phyloP scores from a whole-genome alignment of 2,888 invertebrate species.

The Onchidella celtica region DNA sequence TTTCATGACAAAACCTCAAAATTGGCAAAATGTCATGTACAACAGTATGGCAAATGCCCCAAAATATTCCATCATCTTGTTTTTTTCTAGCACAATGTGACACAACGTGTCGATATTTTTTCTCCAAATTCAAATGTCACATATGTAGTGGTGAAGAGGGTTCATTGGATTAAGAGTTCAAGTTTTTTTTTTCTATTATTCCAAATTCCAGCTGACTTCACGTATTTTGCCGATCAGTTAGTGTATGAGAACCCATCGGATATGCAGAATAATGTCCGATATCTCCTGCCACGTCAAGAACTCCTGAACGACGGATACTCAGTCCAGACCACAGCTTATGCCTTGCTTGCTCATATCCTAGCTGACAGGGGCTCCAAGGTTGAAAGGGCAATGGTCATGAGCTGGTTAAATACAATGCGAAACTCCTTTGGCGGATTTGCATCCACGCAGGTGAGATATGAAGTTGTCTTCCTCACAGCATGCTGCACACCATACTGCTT shows the following conservation, averaged over 20 bases:
- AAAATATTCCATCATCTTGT: no score
- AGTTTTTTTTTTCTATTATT: no score
- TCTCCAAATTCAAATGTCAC: no score
- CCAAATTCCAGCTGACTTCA: conserved; percentile 50
- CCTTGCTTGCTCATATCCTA: conserved; percentile 88
- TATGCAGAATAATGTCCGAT: conserved; percentile 83
- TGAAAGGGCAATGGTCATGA: conserved; percentile 74
- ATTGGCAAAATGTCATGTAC: no score
- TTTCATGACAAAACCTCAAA: no score
- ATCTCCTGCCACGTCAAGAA: conserved; percentile 89
- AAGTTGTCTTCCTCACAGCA: neutral
- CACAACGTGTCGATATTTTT: no score
- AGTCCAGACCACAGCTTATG: conserved; percentile 95
- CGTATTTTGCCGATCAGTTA: conserved; percentile 74
- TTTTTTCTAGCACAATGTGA: no score
- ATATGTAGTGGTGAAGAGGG: no score
- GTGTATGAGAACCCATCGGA: conserved; percentile 74
- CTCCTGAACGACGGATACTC: conserved; percentile 93
- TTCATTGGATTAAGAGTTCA: no score
- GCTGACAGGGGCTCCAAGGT: conserved; percentile 62
- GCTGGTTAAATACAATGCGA: conserved; percentile 78
- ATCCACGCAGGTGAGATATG: conserved; percentile 73
- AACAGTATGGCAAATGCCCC: no score
- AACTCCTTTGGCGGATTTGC: conserved; percentile 77
- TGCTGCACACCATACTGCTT: no score